A percentile compares a stretch with the other conserved stretches of the same genome.
Evolutionary conservation across 64 coral and sea anemone genomes (phyloP).

Genomic region (Montipora sp.): DNA sequence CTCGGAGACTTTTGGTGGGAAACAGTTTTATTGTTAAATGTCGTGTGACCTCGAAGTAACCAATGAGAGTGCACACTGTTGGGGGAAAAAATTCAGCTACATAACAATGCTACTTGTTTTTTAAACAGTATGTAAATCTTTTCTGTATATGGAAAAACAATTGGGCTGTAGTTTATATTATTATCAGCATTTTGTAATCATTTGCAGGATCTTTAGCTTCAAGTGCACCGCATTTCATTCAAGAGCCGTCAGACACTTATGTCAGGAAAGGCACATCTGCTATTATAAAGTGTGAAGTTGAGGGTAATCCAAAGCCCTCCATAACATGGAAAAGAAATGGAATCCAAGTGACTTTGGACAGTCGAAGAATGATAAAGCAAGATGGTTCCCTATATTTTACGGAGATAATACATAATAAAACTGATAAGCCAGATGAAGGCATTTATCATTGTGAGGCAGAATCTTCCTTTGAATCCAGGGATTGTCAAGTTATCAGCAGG

Average conservation of each 20-base stretch:
- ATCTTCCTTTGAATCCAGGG: background rate
- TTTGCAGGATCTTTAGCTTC: slow-evolving; percentile 47
- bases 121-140: no score
- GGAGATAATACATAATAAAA: slow-evolving; percentile 73
- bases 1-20: no score
- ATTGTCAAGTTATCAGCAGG: slow-evolving; percentile 65
- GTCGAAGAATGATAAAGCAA: slow-evolving; percentile 42
- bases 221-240: slow-evolving; percentile 63
- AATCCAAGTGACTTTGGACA: slow-evolving; percentile 18
- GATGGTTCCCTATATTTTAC: slow-evolving; percentile 89
- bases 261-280: slow-evolving; percentile 67
- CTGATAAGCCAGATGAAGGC: slow-evolving; percentile 82
- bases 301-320: slow-evolving; percentile 62
- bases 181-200: background rate
- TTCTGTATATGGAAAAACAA: no score
- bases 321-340: slow-evolving; percentile 80
- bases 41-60: no score
- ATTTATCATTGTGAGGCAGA: slow-evolving; percentile 75
- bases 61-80: no score
- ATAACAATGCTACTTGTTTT: no score
- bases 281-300: slow-evolving; percentile 60
- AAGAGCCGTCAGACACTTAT: slow-evolving; percentile 82
- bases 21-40: no score
- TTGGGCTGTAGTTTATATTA: background rate
- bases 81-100: no score